These are phyloP conservation scores for Opisthocomus hoazin DNA, from an alignment of 2,113 vertebrate species.

Conservation along the genomic window DNA sequence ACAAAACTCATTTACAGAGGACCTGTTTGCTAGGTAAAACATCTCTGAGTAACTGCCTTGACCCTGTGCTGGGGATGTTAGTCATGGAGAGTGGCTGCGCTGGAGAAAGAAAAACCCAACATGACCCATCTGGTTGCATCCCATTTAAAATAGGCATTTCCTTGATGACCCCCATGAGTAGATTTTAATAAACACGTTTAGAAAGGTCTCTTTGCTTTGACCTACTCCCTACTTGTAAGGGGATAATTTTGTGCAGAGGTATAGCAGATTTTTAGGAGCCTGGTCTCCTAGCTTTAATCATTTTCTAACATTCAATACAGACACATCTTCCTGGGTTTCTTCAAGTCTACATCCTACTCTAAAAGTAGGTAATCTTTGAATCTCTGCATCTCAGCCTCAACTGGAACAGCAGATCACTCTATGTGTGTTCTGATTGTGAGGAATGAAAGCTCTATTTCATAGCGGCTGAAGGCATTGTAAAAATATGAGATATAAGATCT, in stretches of 20 bases:
- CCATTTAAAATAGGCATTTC: background rate
- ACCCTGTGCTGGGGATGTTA: background rate
- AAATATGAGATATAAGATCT: constrained; percentile 29
- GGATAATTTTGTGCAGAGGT: background rate
- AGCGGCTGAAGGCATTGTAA: background rate
- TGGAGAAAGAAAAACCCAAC: background rate
- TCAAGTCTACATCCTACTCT: background rate
- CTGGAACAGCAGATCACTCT: constrained; percentile 18
- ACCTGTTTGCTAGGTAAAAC: background rate
- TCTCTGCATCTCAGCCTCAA: background rate
- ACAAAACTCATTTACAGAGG: background rate
- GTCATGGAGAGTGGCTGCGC: background rate
- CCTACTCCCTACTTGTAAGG: background rate
- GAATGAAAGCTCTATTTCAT: constrained; percentile 32
- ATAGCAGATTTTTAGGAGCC: background rate
- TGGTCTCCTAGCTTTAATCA: background rate
- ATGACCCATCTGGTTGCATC: background rate
- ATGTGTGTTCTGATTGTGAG: background rate
- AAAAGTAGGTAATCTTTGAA: background rate
- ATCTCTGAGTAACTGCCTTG: background rate
- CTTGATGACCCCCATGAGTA: background rate
- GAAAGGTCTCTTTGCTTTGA: background rate
- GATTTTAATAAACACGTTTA: background rate
- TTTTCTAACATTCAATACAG: background rate
- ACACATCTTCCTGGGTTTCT: background rate